These are phyloP conservation scores for Entomobrya multifasciata DNA, from an alignment of 2,888 invertebrate species.

Conservation along the genomic window DNA sequence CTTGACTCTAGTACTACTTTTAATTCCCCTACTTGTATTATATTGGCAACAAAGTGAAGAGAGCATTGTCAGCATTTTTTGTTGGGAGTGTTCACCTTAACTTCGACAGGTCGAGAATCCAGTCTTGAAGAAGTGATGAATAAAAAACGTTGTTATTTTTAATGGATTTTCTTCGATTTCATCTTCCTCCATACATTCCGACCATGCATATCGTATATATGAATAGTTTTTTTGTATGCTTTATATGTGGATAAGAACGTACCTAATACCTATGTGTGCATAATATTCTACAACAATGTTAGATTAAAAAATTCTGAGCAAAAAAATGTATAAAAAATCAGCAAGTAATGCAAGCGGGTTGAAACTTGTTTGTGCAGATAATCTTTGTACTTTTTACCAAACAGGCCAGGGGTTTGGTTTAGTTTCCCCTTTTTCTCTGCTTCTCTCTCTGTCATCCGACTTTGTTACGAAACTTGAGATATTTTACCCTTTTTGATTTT, in stretches of 20 bases:
- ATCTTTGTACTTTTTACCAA: neutral
- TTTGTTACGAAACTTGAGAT: slow-evolving; percentile 27
- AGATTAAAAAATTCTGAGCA: neutral
- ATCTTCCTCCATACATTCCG: no score
- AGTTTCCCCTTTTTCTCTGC: slow-evolving; percentile 12
- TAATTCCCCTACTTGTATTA: slow-evolving; percentile 22
- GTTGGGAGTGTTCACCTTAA: slow-evolving; percentile 61
- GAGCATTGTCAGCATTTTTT: slow-evolving; percentile 3
- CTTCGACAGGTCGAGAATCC: neutral
- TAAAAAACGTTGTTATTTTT: slow-evolving; percentile 54
- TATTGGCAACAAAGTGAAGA: neutral
- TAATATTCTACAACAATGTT: neutral
- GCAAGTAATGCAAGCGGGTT: slow-evolving; percentile 53
- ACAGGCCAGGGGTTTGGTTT: neutral
- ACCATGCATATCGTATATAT: neutral
- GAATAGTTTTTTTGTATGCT: neutral
- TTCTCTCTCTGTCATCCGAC: neutral
- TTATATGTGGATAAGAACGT: neutral
- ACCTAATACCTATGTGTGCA: neutral
- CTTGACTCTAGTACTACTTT: slow-evolving; percentile 34
- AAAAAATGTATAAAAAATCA: neutral
- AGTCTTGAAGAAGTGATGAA: neutral
- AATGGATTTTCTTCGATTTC: slow-evolving; percentile 44
- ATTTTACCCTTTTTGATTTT: slow-evolving; percentile 14
- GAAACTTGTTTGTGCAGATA: slow-evolving; percentile 60